phyloP scores from a whole-genome alignment of 1,140 invertebrate genomes.

The Temnothorax nylanderi region DNA sequence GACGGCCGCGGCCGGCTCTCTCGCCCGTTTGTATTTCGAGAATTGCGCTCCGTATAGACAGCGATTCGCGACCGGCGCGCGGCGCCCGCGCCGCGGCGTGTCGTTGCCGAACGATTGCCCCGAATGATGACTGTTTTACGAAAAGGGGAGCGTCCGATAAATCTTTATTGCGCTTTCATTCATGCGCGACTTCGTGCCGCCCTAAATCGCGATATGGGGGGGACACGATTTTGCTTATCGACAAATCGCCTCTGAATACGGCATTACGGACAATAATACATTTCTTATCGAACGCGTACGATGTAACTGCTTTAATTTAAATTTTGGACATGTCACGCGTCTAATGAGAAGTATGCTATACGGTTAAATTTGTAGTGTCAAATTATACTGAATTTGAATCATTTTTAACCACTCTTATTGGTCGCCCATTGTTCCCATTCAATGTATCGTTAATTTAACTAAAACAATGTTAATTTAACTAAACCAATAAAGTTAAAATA shows the following conservation, averaged over 20 bases:
- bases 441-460: too few relatives aligned
- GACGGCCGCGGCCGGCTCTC: not conserved
- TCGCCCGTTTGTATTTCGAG: not conserved
- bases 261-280: too few relatives aligned
- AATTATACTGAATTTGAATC: too few relatives aligned
- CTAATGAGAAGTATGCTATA: not conserved
- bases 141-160: constrained; percentile 26
- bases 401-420: too few relatives aligned
- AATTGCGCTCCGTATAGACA: not conserved
- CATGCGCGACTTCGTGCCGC: not conserved
- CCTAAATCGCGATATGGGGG: not conserved
- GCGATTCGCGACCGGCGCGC: too few relatives aligned
- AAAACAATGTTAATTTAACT: too few relatives aligned
- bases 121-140: constrained; percentile 19
- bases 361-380: too few relatives aligned
- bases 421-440: too few relatives aligned
- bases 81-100: not conserved
- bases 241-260: not conserved
- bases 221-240: not conserved
- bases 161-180: constrained; percentile 30
- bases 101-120: not conserved
- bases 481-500: too few relatives aligned
- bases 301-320: not conserved
- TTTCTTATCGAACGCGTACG: not conserved
- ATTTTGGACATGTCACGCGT: not conserved